Base-by-base conservation (phyloP, 2,888 invertebrate species). In the Brenthis daphne region DNA sequence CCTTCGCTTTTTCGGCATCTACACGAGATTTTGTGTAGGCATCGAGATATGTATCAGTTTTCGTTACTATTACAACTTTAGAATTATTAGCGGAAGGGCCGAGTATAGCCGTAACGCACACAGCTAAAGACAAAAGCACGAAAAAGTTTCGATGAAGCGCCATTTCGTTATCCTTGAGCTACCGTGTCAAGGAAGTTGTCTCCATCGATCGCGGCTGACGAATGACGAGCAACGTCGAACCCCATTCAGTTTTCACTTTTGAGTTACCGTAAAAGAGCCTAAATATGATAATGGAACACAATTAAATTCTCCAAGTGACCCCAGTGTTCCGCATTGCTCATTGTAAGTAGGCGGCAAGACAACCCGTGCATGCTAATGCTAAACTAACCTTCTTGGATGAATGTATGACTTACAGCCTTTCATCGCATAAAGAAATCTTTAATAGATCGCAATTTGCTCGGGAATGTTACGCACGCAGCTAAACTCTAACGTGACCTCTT, bases 31-130 rank as follows among this genome's bases (percentile, higher is more conserved):
- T 94, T 6, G 94, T 93, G 76, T 95, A 94, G 2, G 95, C 95
- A 55, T 95, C 94, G 75, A 96, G 83, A 77, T 95, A 96, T 3
- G 95, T 94, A 81, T 96, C 95, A 1, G 87, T 87, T 80, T 90
- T 90, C 64, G 85, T 79, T 64, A 78, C 75, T 29, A 77, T 70
- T 24, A 69, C 54, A 16, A 77, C 67, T 77, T 88, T 89, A 1
- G 89, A 91, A 68, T 78, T 81, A 72, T 90, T 92, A 29, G 75
- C 77, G n/a, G 73, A 69, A 13, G 90, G 90, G n/a, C 88, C 89
- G 11, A 90, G 82, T 56, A 92, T 90, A 57, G 91, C 92, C 53
- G 85, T 78, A 69, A 78, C 89, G 74, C 83, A 85, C 73, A 78
- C 85, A 77, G 83, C 78, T 64, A 88, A 73, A 68, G 82, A 80